phyloP scores from a whole-genome alignment of 1,140 invertebrate genomes.

The Drosophila nigrodunni region DNA sequence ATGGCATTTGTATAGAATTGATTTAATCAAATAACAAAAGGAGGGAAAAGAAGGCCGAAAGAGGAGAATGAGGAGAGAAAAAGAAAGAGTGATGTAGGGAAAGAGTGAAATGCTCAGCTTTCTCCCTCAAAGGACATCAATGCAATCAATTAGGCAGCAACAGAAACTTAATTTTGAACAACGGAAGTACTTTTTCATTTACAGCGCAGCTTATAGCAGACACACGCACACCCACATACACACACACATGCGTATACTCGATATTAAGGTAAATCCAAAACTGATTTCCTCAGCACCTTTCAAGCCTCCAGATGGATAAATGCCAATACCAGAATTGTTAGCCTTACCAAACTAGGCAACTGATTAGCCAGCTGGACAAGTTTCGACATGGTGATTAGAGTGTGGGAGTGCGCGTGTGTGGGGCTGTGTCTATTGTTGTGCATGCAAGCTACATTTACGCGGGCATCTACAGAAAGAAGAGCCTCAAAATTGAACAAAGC shows the following conservation, averaged over 20 bases:
- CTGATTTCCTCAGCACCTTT: slow-evolving; percentile 52
- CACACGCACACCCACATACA: not conserved
- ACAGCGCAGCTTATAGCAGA: slow-evolving; percentile 37
- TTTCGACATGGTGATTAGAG: not conserved
- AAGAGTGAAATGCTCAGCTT: too few relatives aligned
- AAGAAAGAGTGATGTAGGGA: too few relatives aligned
- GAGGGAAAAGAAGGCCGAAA: slow-evolving; percentile 3
- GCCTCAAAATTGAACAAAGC: not conserved
- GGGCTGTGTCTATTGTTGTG: slow-evolving; percentile 10
- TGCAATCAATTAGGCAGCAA: slow-evolving; percentile 41
- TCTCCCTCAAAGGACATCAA: slow-evolving; percentile 5
- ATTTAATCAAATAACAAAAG: slow-evolving; percentile 40
- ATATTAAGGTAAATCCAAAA: slow-evolving; percentile 47
- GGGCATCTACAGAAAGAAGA: not conserved
- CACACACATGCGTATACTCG: not conserved
- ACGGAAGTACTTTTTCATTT: slow-evolving; percentile 52
- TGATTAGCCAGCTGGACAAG: slow-evolving; percentile 36
- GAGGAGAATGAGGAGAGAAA: slow-evolving; percentile 4
- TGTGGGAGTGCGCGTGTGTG: slow-evolving; percentile 2
- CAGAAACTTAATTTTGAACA: slow-evolving; percentile 58
- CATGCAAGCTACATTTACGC: slow-evolving; percentile 29
- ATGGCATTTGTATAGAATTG: slow-evolving; percentile 26
- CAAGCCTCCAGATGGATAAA: slow-evolving; percentile 19
- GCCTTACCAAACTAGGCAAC: not conserved
- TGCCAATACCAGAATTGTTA: slow-evolving; percentile 15